Evolutionary conservation across 1,140 invertebrate genomes (phyloP), one percentile per base, ranked within the genome.

Genomic region (Palaemon carinicauda): DNA sequence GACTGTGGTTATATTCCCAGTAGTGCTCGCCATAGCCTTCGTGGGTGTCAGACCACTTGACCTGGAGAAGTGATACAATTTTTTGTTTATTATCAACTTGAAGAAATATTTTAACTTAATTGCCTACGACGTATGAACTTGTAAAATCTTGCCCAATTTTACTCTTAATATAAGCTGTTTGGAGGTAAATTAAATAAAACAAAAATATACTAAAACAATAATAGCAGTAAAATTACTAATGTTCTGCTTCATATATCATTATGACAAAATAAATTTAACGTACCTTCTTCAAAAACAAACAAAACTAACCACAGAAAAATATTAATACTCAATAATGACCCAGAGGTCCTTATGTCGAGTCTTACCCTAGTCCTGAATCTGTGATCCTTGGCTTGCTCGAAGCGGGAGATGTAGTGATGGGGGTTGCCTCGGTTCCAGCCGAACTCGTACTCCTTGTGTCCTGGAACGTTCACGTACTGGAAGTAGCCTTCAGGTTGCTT

Each of bases 1-100:
- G 89, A n/a, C 51, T 90, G 84, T 92, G 91, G 87, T 92, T 92
- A 89, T 92, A 92, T 60, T 92, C 91, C 80, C 84, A 91, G 90
- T 91, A 91, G 74, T 91, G 91, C 88, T 91, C 91, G 51, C 91
- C 91, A 86, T 91, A 90, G 24, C 91, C 91, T 52, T 89, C 91
- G 51, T 92, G 83, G 15, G 90, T 90, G 74, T 92, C 91, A 1
- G 90, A 90, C 91, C 91, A 92, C 50, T 90, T 90, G 19, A 92
- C 91, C 91, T 91, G 81, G 10, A 65, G 41, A 52, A 65, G 15
- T 1, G 41, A 1, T 41, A 12, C 0, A 41, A 41, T 3, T 41
- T 41, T 41, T 9, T 0, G 41, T 41, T 41, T 41, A 1, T 41
- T 12, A 0, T 9, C 41, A 41, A 7, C 12, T 12, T 41, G 7